These are phyloP conservation scores for Furcifer pardalis DNA, from an alignment of 2,797 vertebrate genomes.

Conservation along the genomic window DNA sequence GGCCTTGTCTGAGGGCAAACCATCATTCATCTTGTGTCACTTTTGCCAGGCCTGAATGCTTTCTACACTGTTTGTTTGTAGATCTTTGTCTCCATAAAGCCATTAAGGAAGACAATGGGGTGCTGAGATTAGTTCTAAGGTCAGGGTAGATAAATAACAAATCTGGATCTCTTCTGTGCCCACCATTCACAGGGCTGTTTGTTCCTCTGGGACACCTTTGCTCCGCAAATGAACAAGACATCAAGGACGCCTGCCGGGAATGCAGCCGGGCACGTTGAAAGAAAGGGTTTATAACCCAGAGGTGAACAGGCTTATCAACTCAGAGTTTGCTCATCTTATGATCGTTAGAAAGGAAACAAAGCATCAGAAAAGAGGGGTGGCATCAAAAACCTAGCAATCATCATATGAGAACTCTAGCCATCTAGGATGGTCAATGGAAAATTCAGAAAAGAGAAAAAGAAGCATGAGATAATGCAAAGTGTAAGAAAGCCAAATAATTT, in stretches of 20 bases:
- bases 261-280: slow-evolving; percentile 7
- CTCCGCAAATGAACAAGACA: background rate
- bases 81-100: slow-evolving; percentile 53
- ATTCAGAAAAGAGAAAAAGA: background rate
- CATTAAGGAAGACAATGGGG: slow-evolving; percentile 52
- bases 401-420: too few species aligned
- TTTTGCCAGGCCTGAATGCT: background rate
- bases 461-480: background rate
- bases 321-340: background rate
- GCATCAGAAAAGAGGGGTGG: background rate
- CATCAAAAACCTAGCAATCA: too few species aligned
- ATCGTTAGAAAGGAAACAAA: background rate
- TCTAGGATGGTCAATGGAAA: background rate
- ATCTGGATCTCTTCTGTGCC: slow-evolving; percentile 7
- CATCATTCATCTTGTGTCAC: slow-evolving; percentile 46
- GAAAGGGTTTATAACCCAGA: slow-evolving; percentile 7
- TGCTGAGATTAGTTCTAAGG: slow-evolving; percentile 37
- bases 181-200: slow-evolving; percentile 23
- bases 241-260: slow-evolving; percentile 27
- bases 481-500: background rate
- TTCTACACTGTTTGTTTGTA: slow-evolving; percentile 46
- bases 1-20: slow-evolving; percentile 33
- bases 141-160: slow-evolving; percentile 52
- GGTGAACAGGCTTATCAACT: background rate
- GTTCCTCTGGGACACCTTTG: slow-evolving; percentile 4